Evolutionary conservation across 1,140 invertebrate genomes (phyloP).

Genomic region (Dendroctonus ponderosae): DNA sequence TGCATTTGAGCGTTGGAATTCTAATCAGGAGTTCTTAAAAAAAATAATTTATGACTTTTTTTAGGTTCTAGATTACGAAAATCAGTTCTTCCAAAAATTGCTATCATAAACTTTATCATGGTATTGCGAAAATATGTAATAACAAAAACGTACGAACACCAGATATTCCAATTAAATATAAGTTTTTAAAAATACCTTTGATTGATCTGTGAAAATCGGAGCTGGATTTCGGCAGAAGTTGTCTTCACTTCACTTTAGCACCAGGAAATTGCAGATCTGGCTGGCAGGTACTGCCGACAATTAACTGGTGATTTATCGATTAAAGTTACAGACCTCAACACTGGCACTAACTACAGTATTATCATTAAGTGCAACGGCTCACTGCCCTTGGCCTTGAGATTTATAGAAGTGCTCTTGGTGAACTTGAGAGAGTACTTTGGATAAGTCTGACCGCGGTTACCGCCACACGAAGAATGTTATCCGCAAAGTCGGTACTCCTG

Average conservation of each 20-base stretch:
- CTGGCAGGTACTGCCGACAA: conserved; percentile 23
- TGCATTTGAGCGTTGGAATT: too few species aligned
- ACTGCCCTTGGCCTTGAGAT: conserved; percentile 30
- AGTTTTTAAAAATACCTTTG: too few species aligned
- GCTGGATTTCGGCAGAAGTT: too few species aligned
- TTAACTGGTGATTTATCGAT: conserved; percentile 27
- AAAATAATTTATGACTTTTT: too few species aligned
- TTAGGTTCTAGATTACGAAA: too few species aligned
- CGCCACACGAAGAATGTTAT: conserved; percentile 32
- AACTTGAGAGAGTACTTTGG: conserved; percentile 17
- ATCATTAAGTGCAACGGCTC: conserved; percentile 29
- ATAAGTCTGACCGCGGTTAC: conserved; percentile 21
- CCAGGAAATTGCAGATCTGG: conserved; percentile 11
- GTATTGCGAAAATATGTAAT: too few species aligned
- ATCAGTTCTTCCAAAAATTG: too few species aligned
- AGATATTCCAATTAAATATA: too few species aligned
- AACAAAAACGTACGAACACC: too few species aligned
- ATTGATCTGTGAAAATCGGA: too few species aligned
- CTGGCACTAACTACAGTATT: conserved; percentile 27
- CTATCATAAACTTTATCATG: too few species aligned
- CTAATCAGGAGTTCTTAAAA: too few species aligned
- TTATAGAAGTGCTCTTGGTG: conserved; percentile 16
- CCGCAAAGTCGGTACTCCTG: conserved; percentile 25
- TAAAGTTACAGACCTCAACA: conserved; percentile 13
- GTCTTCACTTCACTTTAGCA: conserved; percentile 4